A percentile compares a stretch with the other conserved stretches of the same genome.
Evolutionary conservation across 2,888 invertebrate genomes (phyloP).

Genomic region (Stomorhina lunata): DNA sequence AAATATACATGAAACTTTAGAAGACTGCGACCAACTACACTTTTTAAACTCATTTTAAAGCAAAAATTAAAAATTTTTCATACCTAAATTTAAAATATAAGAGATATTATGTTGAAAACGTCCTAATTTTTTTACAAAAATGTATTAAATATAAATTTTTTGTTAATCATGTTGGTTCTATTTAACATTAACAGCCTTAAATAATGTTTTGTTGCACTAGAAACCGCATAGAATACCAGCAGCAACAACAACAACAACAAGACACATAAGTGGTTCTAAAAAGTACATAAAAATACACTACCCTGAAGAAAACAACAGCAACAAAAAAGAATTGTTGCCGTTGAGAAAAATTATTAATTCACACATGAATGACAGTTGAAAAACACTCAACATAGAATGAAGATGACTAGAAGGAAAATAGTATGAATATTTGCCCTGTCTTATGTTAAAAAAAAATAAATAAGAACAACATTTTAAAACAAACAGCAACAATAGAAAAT

Average conservation of each 20-base stretch:
- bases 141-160: neutral
- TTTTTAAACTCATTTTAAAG: too few relatives aligned
- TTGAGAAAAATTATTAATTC: constrained; percentile 66
- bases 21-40: constrained; percentile 16
- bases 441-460: neutral
- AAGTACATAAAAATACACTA: constrained; percentile 4
- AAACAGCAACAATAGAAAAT: neutral
- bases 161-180: neutral
- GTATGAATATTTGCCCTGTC: constrained; percentile 47
- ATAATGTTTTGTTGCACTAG: constrained; percentile 19
- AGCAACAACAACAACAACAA: neutral
- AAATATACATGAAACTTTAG: neutral
- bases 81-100: too few relatives aligned
- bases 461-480: neutral
- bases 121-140: too few relatives aligned
- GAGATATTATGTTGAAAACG: too few relatives aligned
- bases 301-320: constrained; percentile 12
- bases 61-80: too few relatives aligned
- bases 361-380: constrained; percentile 67
- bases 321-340: constrained; percentile 39
- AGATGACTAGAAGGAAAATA: constrained; percentile 32
- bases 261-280: too few relatives aligned
- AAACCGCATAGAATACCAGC: constrained; percentile 32
- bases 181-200: neutral
- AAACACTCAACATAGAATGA: constrained; percentile 58